These are phyloP conservation scores for Scalopus aquaticus DNA, from an alignment of 2,113 vertebrate genomes.

Conservation along the genomic window DNA sequence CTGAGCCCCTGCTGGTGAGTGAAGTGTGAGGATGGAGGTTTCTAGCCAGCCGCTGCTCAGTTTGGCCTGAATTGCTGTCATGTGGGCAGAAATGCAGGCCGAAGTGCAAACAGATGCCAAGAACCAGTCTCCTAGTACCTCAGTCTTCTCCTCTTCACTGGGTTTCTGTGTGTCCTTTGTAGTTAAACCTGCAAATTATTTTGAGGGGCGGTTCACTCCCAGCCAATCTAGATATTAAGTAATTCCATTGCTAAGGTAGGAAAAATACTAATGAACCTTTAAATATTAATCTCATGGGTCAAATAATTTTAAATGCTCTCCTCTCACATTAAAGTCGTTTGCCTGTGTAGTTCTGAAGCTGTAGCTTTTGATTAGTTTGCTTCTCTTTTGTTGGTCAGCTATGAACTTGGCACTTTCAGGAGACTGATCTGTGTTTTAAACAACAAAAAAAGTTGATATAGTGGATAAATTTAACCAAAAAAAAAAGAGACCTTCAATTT, in stretches of 20 bases:
- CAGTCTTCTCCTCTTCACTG: not conserved
- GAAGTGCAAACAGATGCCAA: not conserved
- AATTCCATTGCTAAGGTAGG: not conserved
- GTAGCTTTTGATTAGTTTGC: not conserved
- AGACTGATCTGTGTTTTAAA: not conserved
- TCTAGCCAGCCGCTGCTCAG: not conserved
- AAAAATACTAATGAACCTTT: not conserved
- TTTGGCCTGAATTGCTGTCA: not conserved
- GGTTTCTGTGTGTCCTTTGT: not conserved
- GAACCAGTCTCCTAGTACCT: not conserved
- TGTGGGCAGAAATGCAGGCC: not conserved
- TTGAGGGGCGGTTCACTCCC: not conserved
- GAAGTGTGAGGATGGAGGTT: not conserved
- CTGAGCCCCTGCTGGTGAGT: not conserved
- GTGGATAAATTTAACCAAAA: not conserved
- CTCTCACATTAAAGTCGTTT: not conserved
- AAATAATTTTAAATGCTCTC: constrained; percentile 4
- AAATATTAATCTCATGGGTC: not conserved
- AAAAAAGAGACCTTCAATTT: not conserved
- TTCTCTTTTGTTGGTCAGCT: not conserved
- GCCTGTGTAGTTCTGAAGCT: not conserved
- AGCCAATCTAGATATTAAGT: not conserved
- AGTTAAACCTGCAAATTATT: not conserved
- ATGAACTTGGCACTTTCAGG: not conserved
- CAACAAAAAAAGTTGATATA: not conserved